These are phyloP conservation scores for Myathropa florea DNA, from an alignment of 2,888 invertebrate species.

Conservation along the genomic window DNA sequence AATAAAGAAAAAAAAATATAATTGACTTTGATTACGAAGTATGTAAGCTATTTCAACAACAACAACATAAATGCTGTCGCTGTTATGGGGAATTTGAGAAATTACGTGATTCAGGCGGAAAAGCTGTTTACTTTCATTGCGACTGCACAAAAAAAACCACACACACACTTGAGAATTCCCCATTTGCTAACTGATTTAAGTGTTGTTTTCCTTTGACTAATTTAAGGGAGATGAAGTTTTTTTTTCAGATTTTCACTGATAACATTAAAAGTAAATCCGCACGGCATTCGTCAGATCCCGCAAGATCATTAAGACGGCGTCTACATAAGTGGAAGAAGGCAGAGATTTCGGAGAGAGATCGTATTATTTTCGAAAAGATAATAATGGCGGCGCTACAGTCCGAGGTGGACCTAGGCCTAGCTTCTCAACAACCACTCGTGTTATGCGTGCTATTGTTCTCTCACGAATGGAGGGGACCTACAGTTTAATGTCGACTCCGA, in stretches of 20 bases:
- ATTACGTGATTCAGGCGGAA: not conserved
- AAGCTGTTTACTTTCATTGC: not conserved
- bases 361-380: too few species aligned
- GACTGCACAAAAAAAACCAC: not conserved
- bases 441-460: too few species aligned
- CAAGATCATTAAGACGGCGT: too few species aligned
- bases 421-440: too few species aligned
- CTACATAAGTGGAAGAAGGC: too few species aligned
- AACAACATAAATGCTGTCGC: not conserved
- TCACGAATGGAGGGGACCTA: too few species aligned
- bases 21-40: not conserved
- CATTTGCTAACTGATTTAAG: not conserved
- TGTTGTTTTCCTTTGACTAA: not conserved
- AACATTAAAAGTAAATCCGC: not conserved
- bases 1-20: slow-evolving; percentile 8
- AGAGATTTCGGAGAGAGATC: too few species aligned
- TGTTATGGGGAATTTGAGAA: not conserved
- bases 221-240: too few species aligned
- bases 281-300: too few species aligned
- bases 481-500: too few species aligned
- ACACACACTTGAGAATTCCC: not conserved
- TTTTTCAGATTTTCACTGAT: not conserved
- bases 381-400: too few species aligned
- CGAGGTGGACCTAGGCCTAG: too few species aligned
- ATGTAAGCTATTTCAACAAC: not conserved